Base-by-base conservation (phyloP, 2,888 invertebrate genomes). In the Lycaena phlaeas region DNA sequence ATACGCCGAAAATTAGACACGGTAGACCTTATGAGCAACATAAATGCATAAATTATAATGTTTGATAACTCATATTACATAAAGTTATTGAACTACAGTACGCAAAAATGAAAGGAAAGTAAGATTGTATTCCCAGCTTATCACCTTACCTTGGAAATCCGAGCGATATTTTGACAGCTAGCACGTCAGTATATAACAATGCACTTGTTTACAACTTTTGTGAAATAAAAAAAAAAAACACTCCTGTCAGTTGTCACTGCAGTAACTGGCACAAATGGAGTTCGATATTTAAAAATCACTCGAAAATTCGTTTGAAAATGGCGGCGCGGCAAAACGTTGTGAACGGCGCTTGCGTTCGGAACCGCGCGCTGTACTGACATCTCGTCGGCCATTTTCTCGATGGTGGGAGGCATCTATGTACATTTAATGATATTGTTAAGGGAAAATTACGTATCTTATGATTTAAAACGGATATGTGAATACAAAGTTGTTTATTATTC, bases 91-190 rank as follows among this genome's bases (percentile, higher is more conserved):
- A 31, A 31, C 31, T 7, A 10, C 18, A 18, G 17, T 11, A 18
- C 9, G 28, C 18, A 17, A 31, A 31, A 22, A 3, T 5, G 22
- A 22, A 31, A 18, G 17, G 31, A 31, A 31, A 31, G n/a, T 14
- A 14, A 1, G 29, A n/a, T n/a, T n/a, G n/a, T n/a, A n/a, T 15
- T 10, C 25, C 5, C 26, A 25, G 26, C 14, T n/a, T 14, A 36
- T 14, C n/a, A 25, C 30, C 73, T 75, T 61, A 79, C 79, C 79
- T 81, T 68, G 68, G 60, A 64, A 63, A 60, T 64, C 60, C 59
- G 61, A 63, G 47, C 52, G 53, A 59, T 68, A 68, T 75, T 79
- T 75, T 76, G 71, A 78, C 78, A 79, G 75, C 68, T 75, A 71
- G 49, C 51, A 57, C 52, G 56, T 69, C 68, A 63, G 65, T 62